A percentile compares a stretch with the other conserved stretches of the same genome.
These are phyloP conservation scores for Lates japonicus DNA, from an alignment of 2,797 vertebrate genomes.

Conservation along the genomic window DNA sequence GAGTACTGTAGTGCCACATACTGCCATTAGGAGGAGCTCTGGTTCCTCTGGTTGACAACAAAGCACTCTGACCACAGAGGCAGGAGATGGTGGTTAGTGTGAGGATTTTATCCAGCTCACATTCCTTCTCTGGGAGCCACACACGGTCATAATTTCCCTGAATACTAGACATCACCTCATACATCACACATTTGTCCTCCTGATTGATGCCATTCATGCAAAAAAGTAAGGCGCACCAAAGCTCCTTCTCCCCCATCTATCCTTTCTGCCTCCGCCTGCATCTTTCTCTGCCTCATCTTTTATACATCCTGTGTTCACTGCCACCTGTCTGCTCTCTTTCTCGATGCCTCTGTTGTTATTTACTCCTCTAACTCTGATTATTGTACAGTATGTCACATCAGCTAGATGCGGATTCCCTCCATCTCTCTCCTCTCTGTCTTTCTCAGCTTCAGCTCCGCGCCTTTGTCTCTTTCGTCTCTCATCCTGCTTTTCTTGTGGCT, in stretches of 20 bases:
- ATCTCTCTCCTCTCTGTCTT: conserved; percentile 9
- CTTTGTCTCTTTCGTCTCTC: conserved; percentile 7
- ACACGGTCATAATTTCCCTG: conserved; percentile 58
- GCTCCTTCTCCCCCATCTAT: conserved; percentile 37
- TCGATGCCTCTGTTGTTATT: conserved; percentile 41
- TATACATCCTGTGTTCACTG: conserved; percentile 16
- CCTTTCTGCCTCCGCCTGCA: conserved; percentile 6
- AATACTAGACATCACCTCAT: conserved; percentile 55
- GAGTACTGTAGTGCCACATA: conserved; percentile 1
- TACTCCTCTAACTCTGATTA: conserved; percentile 27
- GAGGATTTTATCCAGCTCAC: conserved; percentile 41
- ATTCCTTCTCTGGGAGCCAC: conserved; percentile 52
- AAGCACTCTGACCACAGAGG: conserved; percentile 9
- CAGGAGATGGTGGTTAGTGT: conserved; percentile 27
- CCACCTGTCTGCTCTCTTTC: conserved; percentile 39
- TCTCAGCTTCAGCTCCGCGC: conserved; percentile 2
- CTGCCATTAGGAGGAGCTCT: conserved; percentile 69
- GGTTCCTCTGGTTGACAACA: conserved; percentile 30
- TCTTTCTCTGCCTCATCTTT: conserved; percentile 29
- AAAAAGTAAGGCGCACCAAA: conserved; percentile 38
- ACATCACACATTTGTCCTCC: conserved; percentile 52
- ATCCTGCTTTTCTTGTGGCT: conserved; percentile 25
- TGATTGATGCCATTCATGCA: conserved; percentile 56
- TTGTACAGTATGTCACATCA: conserved; percentile 41
- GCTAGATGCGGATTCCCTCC: conserved; percentile 6